phyloP scores from a whole-genome alignment of 2,797 vertebrate genomes.

The Eulemur coronatus region DNA sequence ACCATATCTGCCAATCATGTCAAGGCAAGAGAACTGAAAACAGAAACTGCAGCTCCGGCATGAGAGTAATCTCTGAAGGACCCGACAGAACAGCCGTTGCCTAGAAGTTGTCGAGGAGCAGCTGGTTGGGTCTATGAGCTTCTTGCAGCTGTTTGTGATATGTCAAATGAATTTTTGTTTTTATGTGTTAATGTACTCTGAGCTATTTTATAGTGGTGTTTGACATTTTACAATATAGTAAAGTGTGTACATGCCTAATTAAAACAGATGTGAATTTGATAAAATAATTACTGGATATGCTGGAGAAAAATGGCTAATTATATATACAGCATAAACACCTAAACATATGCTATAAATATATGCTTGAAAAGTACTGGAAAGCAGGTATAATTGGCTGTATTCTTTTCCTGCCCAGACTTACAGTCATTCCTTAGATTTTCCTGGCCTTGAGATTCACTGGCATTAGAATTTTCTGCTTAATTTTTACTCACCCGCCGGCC shows the following conservation, averaged over 20 bases:
- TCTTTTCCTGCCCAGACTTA: not conserved
- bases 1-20: not conserved
- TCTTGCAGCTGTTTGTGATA: slow-evolving; percentile 78
- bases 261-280: slow-evolving; percentile 78
- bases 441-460: not conserved
- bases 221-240: slow-evolving; percentile 75
- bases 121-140: slow-evolving; percentile 68
- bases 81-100: slow-evolving; percentile 25
- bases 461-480: not conserved
- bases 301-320: slow-evolving; percentile 76
- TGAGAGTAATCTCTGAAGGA: slow-evolving; percentile 49
- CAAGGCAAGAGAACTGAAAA: not conserved
- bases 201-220: slow-evolving; percentile 74
- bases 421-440: slow-evolving; percentile 36
- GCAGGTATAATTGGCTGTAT: slow-evolving; percentile 44
- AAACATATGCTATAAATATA: slow-evolving; percentile 70
- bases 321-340: slow-evolving; percentile 72
- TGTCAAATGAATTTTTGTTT: slow-evolving; percentile 78
- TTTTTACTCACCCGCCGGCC: not conserved
- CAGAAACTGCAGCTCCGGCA: slow-evolving; percentile 33
- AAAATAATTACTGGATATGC: slow-evolving; percentile 76
- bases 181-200: slow-evolving; percentile 75
- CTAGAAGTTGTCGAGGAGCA: slow-evolving; percentile 66
- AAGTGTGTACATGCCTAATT: slow-evolving; percentile 74
- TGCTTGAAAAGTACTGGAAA: slow-evolving; percentile 55